Percentiles rank a stretch among this genome's conserved stretches.
Conservation (phyloP, 1,140 invertebrate species). For the Chironomus tepperi region DNA sequence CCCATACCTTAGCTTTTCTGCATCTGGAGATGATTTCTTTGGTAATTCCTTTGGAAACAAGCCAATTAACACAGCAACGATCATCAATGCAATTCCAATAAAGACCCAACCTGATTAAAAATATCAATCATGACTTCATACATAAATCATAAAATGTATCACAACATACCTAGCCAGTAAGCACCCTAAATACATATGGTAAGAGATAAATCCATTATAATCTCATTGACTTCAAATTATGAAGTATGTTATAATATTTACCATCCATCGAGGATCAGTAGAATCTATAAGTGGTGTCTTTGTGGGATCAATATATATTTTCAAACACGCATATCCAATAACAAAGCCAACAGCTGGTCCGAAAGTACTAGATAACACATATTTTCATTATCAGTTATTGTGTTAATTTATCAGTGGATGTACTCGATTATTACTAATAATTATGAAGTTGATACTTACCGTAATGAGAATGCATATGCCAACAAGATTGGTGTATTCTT, state of each 20-base stretch:
- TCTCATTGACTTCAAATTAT: not conserved
- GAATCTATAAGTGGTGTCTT: slow-evolving; percentile 53
- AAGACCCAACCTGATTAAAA: slow-evolving; percentile 58
- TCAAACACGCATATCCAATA: slow-evolving; percentile 49
- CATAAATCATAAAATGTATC: too few relatives aligned
- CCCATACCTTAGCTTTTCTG: slow-evolving; percentile 24
- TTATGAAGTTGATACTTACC: not conserved
- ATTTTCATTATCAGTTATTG: not conserved
- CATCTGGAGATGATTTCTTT: slow-evolving; percentile 29
- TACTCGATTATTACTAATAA: too few relatives aligned
- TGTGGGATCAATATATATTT: slow-evolving; percentile 52
- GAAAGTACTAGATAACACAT: slow-evolving; percentile 31
- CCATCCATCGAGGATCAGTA: slow-evolving; percentile 39
- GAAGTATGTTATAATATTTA: too few relatives aligned
- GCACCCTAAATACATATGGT: slow-evolving; percentile 48
- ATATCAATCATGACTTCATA: too few relatives aligned
- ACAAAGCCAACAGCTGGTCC: slow-evolving; percentile 38
- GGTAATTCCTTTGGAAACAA: slow-evolving; percentile 50
- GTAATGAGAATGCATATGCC: slow-evolving; percentile 35
- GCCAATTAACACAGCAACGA: slow-evolving; percentile 49
- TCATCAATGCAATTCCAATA: slow-evolving; percentile 46
- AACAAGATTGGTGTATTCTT: slow-evolving; percentile 55
- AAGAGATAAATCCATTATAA: too few relatives aligned
- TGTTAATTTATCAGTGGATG: not conserved
- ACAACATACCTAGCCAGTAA: slow-evolving; percentile 67